Evolutionary conservation across 2,113 vertebrate genomes (phyloP).

Genomic region (Gavia stellata): DNA sequence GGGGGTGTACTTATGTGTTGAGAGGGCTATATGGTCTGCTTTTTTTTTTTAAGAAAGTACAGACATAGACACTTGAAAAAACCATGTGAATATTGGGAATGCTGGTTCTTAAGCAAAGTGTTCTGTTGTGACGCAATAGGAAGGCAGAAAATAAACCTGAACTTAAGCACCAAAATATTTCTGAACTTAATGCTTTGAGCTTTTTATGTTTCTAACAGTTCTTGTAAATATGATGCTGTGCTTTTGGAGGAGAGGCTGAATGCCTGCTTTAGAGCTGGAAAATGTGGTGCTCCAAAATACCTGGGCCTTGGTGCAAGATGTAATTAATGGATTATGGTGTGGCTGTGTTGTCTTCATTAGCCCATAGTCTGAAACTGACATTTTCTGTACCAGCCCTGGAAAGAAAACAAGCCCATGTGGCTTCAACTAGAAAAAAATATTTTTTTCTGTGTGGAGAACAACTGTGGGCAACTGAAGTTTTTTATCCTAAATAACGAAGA

Average conservation of each 20-base stretch:
- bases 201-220: background rate
- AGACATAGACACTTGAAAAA: background rate
- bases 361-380: background rate
- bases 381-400: background rate
- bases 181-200: background rate
- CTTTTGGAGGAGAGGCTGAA: background rate
- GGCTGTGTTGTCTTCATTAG: background rate
- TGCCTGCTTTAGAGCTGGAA: background rate
- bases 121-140: background rate
- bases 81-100: background rate
- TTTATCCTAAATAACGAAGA: background rate
- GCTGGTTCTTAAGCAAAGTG: background rate
- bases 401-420: background rate
- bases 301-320: accelerated
- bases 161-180: background rate
- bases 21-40: background rate
- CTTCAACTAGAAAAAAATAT: background rate
- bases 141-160: background rate
- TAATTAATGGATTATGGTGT: background rate
- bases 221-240: background rate
- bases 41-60: background rate
- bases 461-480: background rate
- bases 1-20: accelerated
- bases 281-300: background rate
- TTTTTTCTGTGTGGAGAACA: background rate